Conservation (phyloP, 2,113 vertebrate species). For the Danio rerio region DNA sequence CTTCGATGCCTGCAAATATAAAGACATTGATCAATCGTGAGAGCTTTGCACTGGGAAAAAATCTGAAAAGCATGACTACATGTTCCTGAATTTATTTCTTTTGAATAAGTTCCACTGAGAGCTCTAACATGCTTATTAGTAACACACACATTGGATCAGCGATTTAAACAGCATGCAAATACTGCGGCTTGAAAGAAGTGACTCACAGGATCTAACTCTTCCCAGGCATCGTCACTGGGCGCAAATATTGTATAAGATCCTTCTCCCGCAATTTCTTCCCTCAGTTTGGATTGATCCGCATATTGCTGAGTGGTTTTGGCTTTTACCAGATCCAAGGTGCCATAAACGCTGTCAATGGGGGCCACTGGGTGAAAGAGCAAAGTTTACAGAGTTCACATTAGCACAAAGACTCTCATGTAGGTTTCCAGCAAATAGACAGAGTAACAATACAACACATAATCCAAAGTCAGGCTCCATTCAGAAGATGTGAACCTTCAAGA, state of each 20-base stretch:
- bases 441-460: not conserved
- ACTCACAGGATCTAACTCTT: slow-evolving; percentile 83
- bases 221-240: slow-evolving; percentile 94
- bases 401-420: not conserved
- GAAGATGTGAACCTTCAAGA: not conserved
- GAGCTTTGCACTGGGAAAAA: not conserved
- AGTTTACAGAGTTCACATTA: not conserved
- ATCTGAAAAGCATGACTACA: not conserved
- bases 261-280: slow-evolving; percentile 85
- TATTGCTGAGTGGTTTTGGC: slow-evolving; percentile 85
- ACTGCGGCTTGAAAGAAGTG: not conserved
- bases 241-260: slow-evolving; percentile 93
- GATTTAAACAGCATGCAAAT: slow-evolving; percentile 7
- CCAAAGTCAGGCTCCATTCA: not conserved
- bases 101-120: not conserved
- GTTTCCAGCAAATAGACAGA: not conserved
- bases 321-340: slow-evolving; percentile 87
- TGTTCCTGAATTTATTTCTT: not conserved
- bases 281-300: slow-evolving; percentile 83
- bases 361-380: slow-evolving; percentile 75
- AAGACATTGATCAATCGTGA: not conserved
- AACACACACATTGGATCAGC: not conserved
- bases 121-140: not conserved
- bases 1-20: slow-evolving; percentile 74
- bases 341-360: slow-evolving; percentile 94